Percentiles rank a stretch among this genome's conserved stretches.
Conservation (phyloP, 2,113 vertebrate genomes). For the Zosterops hypoxanthus region DNA sequence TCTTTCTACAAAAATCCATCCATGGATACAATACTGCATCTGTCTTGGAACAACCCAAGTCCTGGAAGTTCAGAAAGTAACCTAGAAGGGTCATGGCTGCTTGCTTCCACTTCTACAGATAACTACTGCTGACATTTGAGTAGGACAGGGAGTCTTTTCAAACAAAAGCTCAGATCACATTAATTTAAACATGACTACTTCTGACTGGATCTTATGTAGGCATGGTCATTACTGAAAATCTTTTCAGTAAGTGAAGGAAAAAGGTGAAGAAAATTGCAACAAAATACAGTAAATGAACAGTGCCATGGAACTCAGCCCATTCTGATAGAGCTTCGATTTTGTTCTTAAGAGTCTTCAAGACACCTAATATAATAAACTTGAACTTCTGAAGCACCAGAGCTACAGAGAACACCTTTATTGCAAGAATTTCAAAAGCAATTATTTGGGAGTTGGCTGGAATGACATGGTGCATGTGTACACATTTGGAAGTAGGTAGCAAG, state of each 20-base stretch:
- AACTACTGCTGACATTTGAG: background rate
- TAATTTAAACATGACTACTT: background rate
- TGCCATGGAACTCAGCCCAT: background rate
- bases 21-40: background rate
- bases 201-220: background rate
- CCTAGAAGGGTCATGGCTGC: background rate
- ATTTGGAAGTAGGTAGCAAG: background rate
- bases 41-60: background rate
- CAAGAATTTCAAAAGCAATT: background rate
- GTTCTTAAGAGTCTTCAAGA: background rate
- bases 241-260: background rate
- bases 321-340: background rate
- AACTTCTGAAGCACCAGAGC: background rate
- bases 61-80: background rate
- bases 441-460: background rate
- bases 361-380: background rate
- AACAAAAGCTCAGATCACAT: background rate
- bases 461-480: accelerated
- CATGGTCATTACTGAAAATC: background rate
- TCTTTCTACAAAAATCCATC: background rate
- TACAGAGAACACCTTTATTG: background rate
- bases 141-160: background rate
- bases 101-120: background rate
- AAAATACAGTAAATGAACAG: background rate
- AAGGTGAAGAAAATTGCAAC: background rate